Conservation (phyloP, 2,888 invertebrate species). For the Pegoplata infirma region DNA sequence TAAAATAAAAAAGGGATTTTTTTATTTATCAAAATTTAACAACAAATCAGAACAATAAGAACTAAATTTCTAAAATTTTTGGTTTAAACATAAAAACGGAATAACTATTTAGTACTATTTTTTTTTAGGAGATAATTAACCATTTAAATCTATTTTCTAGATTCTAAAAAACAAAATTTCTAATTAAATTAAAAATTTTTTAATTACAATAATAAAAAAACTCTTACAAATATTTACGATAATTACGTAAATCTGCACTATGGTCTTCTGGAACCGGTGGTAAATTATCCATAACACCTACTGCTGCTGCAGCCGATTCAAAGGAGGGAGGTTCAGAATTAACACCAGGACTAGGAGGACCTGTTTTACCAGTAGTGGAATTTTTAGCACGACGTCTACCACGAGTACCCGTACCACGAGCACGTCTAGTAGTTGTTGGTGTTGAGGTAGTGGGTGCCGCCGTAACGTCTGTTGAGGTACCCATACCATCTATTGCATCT, state of each 20-base stretch:
- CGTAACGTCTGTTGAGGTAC: slow-evolving; percentile 29
- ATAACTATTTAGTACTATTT: slow-evolving; percentile 33
- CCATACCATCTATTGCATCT: slow-evolving; percentile 55
- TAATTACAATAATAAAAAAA: slow-evolving; percentile 31
- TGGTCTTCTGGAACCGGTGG: slow-evolving; percentile 71
- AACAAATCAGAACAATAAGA: not conserved
- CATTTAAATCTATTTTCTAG: slow-evolving; percentile 34
- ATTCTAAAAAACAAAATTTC: slow-evolving; percentile 43
- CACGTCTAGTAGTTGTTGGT: slow-evolving; percentile 66
- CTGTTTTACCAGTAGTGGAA: slow-evolving; percentile 64
- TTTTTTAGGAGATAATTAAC: slow-evolving; percentile 35
- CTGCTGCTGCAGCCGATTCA: slow-evolving; percentile 77
- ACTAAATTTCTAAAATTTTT: slow-evolving; percentile 26
- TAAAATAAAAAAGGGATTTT: not conserved
- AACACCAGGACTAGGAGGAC: slow-evolving; percentile 74
- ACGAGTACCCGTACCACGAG: slow-evolving; percentile 72
- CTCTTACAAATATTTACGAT: slow-evolving; percentile 78
- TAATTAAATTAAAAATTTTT: not conserved
- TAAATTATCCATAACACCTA: slow-evolving; percentile 70
- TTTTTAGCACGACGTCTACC: slow-evolving; percentile 71
- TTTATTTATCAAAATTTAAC: not conserved
- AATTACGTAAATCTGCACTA: slow-evolving; percentile 74
- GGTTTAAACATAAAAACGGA: slow-evolving; percentile 19
- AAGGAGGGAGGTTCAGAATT: slow-evolving; percentile 77
- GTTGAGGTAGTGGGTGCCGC: slow-evolving; percentile 66